A percentile compares a stretch with the other conserved stretches of the same genome.
These are phyloP conservation scores for Pyrocoelia pectoralis DNA, from an alignment of 2,888 invertebrate genomes.

Conservation along the genomic window DNA sequence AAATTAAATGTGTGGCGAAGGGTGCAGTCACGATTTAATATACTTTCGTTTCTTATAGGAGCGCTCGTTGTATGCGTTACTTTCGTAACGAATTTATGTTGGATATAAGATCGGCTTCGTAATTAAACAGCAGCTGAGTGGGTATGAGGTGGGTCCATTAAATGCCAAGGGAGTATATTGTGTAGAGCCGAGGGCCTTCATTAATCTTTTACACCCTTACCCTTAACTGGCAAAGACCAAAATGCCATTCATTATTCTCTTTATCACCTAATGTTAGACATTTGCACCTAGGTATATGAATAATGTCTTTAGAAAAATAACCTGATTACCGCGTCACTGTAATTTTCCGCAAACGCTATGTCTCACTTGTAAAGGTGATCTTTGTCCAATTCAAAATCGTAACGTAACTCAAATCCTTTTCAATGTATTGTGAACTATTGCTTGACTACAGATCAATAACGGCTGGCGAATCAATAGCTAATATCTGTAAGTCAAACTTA, in stretches of 20 bases:
- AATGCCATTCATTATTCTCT: constrained; percentile 30
- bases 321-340: too few relatives aligned
- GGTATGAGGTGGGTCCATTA: constrained; percentile 48
- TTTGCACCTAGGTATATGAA: constrained; percentile 9
- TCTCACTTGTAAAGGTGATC: too few relatives aligned
- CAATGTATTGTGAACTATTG: background rate
- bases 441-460: background rate
- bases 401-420: background rate
- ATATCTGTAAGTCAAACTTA: too few relatives aligned
- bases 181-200: constrained; percentile 47
- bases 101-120: constrained; percentile 38
- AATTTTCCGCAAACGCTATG: too few relatives aligned
- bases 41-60: constrained; percentile 16
- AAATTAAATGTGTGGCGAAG: background rate
- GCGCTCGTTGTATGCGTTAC: constrained; percentile 19
- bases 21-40: constrained; percentile 13
- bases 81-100: constrained; percentile 27
- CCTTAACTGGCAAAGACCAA: constrained; percentile 20
- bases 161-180: constrained; percentile 48
- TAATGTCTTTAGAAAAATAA: background rate
- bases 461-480: background rate
- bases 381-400: background rate
- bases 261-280: constrained; percentile 24
- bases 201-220: constrained; percentile 44
- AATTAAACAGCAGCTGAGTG: constrained; percentile 45